These are phyloP conservation scores for Macrobrachium rosenbergii DNA, from an alignment of 1,140 invertebrate genomes.

Conservation along the genomic window DNA sequence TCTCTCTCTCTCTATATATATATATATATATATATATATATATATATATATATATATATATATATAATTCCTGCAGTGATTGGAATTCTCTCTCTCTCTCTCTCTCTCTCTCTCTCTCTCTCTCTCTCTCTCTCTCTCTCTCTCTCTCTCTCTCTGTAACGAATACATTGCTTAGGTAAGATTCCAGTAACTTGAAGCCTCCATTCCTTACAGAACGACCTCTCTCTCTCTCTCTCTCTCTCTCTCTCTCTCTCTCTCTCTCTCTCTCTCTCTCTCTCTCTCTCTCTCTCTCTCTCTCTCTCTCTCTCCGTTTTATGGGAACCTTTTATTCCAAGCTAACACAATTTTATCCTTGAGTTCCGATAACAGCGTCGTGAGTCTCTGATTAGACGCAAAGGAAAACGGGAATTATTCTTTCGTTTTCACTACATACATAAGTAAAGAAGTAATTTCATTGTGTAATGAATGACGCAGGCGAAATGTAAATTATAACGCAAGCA, in stretches of 20 bases:
- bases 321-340: too few relatives aligned
- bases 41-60: too few relatives aligned
- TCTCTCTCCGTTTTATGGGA: too few relatives aligned
- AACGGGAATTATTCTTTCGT: too few relatives aligned
- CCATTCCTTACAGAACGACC: slow-evolving; percentile 1
- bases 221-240: slow-evolving; percentile 16
- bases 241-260: slow-evolving; percentile 10
- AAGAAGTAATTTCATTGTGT: too few relatives aligned
- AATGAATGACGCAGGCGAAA: too few relatives aligned
- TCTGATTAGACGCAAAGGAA: too few relatives aligned
- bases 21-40: neutral
- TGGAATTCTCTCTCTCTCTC: slow-evolving; percentile 6
- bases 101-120: slow-evolving; percentile 29
- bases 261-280: slow-evolving; percentile 12
- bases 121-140: slow-evolving; percentile 8
- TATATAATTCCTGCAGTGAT: neutral
- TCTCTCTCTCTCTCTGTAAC: slow-evolving; percentile 1
- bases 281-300: neutral
- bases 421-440: too few relatives aligned
- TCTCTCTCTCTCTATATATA: neutral
- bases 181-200: neutral
- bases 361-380: too few relatives aligned
- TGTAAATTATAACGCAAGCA: too few relatives aligned
- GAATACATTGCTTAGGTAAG: neutral
- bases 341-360: too few relatives aligned